Evolutionary conservation across 2,888 invertebrate species (phyloP).

Genomic region (Sinodicranocentrus sp.): DNA sequence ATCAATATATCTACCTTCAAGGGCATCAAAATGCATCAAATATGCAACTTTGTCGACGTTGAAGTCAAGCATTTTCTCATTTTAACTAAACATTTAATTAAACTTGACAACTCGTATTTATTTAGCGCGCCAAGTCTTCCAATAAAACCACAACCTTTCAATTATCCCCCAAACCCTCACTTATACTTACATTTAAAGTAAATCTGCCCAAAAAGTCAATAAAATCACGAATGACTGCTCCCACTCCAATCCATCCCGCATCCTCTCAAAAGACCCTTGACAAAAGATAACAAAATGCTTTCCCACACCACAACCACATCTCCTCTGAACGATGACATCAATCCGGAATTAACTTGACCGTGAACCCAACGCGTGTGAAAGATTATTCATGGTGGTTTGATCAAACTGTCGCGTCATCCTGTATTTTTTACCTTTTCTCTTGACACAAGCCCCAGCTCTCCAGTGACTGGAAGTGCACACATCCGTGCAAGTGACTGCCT

Average conservation of each 20-base stretch:
- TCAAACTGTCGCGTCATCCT: background rate
- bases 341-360: conserved; percentile 60
- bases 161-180: too few relatives aligned
- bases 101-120: too few relatives aligned
- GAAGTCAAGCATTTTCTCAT: too few relatives aligned
- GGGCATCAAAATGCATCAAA: too few relatives aligned
- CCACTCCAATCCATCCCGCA: background rate
- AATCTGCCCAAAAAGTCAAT: background rate
- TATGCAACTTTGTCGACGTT: too few relatives aligned
- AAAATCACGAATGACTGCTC: background rate
- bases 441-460: background rate
- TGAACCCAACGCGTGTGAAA: conserved; percentile 51
- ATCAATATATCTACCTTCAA: too few relatives aligned
- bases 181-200: background rate
- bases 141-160: too few relatives aligned
- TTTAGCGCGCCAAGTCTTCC: too few relatives aligned
- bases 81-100: too few relatives aligned
- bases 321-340: conserved; percentile 20
- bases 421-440: background rate
- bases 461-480: background rate
- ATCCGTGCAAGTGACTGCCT: background rate
- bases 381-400: conserved; percentile 49
- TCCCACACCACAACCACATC: background rate
- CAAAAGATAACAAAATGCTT: background rate
- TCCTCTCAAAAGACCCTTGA: background rate